Evolutionary conservation across 2,797 vertebrate species (phyloP), one percentile per base, ranked within the genome.

Genomic region (Austrolebias charrua): DNA sequence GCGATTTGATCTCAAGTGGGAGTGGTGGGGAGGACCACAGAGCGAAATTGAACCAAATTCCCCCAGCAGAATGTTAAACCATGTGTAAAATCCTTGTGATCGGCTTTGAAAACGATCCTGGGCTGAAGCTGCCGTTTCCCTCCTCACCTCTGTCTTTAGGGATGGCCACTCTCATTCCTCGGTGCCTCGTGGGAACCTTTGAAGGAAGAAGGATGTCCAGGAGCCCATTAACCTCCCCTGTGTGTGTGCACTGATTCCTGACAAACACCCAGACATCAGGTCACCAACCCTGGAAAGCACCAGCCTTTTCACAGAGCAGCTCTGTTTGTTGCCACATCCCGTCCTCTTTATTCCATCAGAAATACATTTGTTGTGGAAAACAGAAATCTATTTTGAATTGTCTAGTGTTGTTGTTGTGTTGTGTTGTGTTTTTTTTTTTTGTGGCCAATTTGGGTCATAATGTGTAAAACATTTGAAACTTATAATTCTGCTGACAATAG

Each of bases 11-110:
- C 76, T 72, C 74, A 80, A 82, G 73, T 82, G 79, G 86, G 80
- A 84, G 82, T 84, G 86, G 84, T 82, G 28, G 70, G 67, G 73
- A 80, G 76, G 88, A 84, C 80, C 74, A 84, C 82, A 74, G 85
- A 83, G 85, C 83, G 82, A 88, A 90, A 91, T 82, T 88, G 87
- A 83, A 87, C 81, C 76, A 86, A 87, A 92, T 90, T 89, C 71
- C 31, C 76, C 78, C 74, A 63, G 89, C 84, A 87, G 85, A 85
- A 88, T 88, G 86, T 90, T 91, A 90, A 92, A 90, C 90, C 90
- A 89, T 83, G 90, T 91, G 90, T 89, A 88, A 91, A 91, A 90
- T 90, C 80, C 85, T 72, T 54, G 53, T 66, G 63, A 86, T 84
- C 82, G 76, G 71, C 80, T 90, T 79, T 84, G 87, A 89, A 81